A percentile compares a stretch with the other conserved stretches of the same genome.
phyloP scores from a whole-genome alignment of 2,888 invertebrate genomes.

The Plebejus anna region DNA sequence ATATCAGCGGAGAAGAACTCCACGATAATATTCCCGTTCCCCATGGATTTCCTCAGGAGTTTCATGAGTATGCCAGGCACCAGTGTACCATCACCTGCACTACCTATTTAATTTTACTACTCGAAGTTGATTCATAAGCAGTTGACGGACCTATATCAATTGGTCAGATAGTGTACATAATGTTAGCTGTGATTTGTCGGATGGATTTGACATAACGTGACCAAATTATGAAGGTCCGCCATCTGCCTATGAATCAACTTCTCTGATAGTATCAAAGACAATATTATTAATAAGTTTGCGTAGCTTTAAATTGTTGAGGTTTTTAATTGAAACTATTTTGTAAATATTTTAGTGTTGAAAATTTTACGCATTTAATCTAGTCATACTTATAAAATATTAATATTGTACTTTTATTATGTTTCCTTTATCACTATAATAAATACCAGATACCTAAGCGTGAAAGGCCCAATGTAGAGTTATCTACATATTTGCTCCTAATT shows the following conservation, averaged over 20 bases:
- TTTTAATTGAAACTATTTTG: background rate
- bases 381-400: background rate
- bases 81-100: constrained; percentile 41
- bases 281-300: background rate
- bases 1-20: constrained; percentile 97
- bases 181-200: too few species aligned
- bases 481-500: background rate
- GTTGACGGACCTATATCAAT: too few species aligned
- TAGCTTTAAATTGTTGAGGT: background rate
- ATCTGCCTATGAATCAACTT: too few species aligned
- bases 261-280: background rate
- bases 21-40: constrained; percentile 95
- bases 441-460: too few species aligned
- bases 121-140: background rate
- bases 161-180: too few species aligned
- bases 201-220: too few species aligned
- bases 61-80: constrained; percentile 58
- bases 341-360: background rate
- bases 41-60: constrained; percentile 86
- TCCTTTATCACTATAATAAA: too few species aligned
- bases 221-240: too few species aligned
- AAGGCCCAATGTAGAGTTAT: background rate
- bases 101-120: constrained; percentile 33
- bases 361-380: background rate
- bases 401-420: background rate